Evolutionary conservation across 2,888 invertebrate genomes (phyloP).

Genomic region (Allolobophora icterica): DNA sequence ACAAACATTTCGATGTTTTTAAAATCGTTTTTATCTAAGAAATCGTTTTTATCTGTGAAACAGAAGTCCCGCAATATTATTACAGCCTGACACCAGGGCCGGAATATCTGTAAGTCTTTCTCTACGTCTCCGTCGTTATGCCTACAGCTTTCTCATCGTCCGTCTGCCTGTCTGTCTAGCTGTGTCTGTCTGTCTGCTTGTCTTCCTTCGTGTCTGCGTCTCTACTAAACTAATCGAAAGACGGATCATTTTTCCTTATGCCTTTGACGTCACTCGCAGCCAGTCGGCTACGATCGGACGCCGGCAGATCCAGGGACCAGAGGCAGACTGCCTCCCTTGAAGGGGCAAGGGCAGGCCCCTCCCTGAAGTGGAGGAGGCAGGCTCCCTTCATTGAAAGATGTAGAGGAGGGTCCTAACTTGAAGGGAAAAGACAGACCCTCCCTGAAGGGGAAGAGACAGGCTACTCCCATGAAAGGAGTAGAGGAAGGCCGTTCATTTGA

Average conservation of each 20-base stretch:
- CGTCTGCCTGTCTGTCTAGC: background rate
- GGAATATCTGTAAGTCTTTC: background rate
- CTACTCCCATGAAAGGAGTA: too few species aligned
- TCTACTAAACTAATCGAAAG: slow-evolving; percentile 17
- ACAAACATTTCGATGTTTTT: background rate
- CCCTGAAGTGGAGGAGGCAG: background rate
- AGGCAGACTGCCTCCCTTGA: background rate
- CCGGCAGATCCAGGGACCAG: background rate
- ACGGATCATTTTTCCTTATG: background rate
- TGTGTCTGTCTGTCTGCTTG: background rate
- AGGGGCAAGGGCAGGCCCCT: too few species aligned
- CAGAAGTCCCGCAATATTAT: background rate
- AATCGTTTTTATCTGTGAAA: background rate
- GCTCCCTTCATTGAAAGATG: background rate
- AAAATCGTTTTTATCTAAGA: background rate
- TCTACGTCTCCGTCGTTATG: background rate
- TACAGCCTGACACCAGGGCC: background rate
- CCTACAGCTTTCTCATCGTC: background rate
- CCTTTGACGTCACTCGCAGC: slow-evolving; percentile 2
- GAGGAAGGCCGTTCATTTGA: too few species aligned
- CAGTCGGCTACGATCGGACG: background rate
- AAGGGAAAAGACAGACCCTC: background rate
- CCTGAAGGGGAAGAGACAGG: too few species aligned
- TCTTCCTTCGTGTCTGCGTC: background rate
- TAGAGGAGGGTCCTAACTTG: background rate